Percentiles rank a stretch among this genome's conserved stretches.
Evolutionary conservation across 2,113 vertebrate species (phyloP).

Genomic region (Campylorhamphus procurvoides): DNA sequence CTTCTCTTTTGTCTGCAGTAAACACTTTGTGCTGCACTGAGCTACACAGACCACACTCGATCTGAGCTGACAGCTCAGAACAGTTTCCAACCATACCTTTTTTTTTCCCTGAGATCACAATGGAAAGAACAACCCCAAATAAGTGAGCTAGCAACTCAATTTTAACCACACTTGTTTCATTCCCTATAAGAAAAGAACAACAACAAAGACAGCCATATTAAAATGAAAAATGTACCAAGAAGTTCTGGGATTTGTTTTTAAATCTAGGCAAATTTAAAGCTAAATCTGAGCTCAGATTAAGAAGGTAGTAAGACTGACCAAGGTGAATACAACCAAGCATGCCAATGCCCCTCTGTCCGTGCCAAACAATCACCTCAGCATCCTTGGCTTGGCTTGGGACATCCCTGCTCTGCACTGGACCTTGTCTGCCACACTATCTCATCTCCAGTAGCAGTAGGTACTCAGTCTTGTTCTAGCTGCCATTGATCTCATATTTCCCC

Average conservation of each 20-base stretch:
- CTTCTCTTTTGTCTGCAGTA: slow-evolving; percentile 3
- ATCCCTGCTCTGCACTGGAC: neutral
- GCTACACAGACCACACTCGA: neutral
- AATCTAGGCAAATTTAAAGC: neutral
- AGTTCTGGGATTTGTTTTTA: neutral
- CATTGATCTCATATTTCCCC: neutral
- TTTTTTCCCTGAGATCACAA: neutral
- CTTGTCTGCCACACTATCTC: neutral
- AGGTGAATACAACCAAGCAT: neutral
- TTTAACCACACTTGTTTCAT: neutral
- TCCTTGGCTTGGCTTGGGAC: neutral
- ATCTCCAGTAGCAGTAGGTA: neutral
- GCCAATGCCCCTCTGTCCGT: neutral
- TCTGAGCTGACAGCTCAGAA: slow-evolving; percentile 38
- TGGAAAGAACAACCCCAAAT: neutral
- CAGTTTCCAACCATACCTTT: neutral
- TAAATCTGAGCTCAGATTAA: neutral
- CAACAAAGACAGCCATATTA: neutral
- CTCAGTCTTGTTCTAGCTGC: neutral
- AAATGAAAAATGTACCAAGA: neutral
- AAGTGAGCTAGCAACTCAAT: neutral
- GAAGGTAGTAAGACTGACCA: neutral
- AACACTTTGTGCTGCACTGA: neutral
- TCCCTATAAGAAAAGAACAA: neutral
- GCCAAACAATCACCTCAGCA: neutral